Conservation (phyloP, 2,888 invertebrate species). For the Seira sanloemensis region DNA sequence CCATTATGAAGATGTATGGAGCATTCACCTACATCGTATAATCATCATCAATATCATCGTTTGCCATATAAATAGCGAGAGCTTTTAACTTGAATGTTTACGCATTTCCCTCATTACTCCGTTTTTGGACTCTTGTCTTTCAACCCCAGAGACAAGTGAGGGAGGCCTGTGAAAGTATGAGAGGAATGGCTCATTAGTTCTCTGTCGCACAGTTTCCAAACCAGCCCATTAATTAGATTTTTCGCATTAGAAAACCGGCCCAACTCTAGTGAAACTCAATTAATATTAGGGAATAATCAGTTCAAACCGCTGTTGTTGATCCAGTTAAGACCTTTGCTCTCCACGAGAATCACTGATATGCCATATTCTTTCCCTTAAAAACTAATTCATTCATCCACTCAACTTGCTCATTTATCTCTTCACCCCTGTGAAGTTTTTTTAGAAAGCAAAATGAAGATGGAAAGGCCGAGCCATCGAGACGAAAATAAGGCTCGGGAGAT, state of each 20-base stretch:
- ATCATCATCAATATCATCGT: constrained; percentile 20
- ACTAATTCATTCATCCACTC: constrained; percentile 33
- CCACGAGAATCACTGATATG: background rate
- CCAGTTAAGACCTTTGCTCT: constrained; percentile 52
- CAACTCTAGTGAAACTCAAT: constrained; percentile 54
- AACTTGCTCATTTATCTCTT: constrained; percentile 38
- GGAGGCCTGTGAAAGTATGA: background rate
- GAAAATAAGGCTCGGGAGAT: background rate
- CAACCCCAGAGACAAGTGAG: constrained; percentile 26
- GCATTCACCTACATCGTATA: constrained; percentile 7
- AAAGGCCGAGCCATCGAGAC: background rate
- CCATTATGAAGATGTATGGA: constrained; percentile 46
- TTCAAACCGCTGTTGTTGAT: constrained; percentile 64
- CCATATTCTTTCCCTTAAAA: background rate
- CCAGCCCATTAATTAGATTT: constrained; percentile 62
- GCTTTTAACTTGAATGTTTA: constrained; percentile 52
- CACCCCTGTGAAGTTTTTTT: background rate
- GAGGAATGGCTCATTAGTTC: constrained; percentile 61
- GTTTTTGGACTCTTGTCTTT: constrained; percentile 38
- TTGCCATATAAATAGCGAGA: constrained; percentile 9
- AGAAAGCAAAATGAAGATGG: background rate
- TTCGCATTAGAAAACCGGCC: constrained; percentile 60
- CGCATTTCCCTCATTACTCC: constrained; percentile 47
- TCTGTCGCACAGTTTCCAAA: constrained; percentile 57
- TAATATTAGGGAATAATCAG: constrained; percentile 57